Percentiles rank a stretch among this genome's conserved stretches.
Evolutionary conservation across 1,140 invertebrate genomes (phyloP).

Genomic region (Brachionus rotundiformis): DNA sequence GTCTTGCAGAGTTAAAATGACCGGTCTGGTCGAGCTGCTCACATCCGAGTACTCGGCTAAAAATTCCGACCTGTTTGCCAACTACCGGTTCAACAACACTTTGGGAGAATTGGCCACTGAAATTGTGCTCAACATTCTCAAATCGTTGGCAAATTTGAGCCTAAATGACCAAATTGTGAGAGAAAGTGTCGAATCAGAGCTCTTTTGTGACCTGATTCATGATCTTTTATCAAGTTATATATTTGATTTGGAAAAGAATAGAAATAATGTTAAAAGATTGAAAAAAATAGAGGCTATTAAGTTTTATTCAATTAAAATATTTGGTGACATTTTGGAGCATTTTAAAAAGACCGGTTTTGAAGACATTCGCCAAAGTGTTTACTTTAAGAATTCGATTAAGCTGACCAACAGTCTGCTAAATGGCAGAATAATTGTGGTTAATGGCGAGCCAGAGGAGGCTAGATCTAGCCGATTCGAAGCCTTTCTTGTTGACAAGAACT

Average conservation of each 20-base stretch:
- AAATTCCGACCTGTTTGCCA: neutral
- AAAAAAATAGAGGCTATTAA: conserved; percentile 32
- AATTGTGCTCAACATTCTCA: conserved; percentile 14
- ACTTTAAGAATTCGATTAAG: conserved; percentile 1
- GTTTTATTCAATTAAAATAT: conserved; percentile 28
- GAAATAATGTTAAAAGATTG: conserved; percentile 36
- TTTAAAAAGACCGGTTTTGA: neutral
- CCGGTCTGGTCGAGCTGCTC: neutral
- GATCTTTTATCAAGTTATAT: neutral
- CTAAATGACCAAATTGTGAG: neutral
- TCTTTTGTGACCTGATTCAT: neutral
- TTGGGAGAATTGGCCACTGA: conserved; percentile 19
- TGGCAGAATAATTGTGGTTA: neutral
- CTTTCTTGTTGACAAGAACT: neutral
- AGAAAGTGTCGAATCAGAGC: conserved; percentile 11
- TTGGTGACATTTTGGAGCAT: neutral
- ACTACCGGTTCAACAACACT: conserved; percentile 28
- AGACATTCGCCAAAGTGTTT: neutral
- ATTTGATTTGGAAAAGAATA: conserved; percentile 19
- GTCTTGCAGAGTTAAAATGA: neutral
- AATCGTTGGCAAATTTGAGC: neutral
- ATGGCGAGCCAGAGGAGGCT: neutral
- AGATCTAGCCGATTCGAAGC: neutral
- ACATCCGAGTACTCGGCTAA: neutral
- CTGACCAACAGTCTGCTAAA: neutral